These are phyloP conservation scores for Drosophila sp. DNA, from an alignment of 1,140 invertebrate genomes.

Conservation along the genomic window DNA sequence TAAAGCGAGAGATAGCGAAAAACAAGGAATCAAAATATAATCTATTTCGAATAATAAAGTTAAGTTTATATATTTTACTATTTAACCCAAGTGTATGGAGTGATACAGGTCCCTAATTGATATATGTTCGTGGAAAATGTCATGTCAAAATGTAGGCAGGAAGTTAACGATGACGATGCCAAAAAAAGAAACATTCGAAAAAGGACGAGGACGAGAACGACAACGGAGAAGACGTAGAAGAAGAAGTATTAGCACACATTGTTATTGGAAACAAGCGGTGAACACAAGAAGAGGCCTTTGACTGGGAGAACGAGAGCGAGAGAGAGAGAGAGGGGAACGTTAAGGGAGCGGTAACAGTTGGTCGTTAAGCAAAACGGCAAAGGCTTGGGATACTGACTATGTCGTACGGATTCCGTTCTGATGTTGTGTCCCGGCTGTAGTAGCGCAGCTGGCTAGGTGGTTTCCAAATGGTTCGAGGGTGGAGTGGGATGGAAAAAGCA, in stretches of 20 bases:
- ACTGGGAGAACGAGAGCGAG: not conserved
- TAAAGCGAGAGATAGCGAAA: not conserved
- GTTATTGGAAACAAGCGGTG: conserved; percentile 57
- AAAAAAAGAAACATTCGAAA: conserved; percentile 1
- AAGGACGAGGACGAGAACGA: conserved; percentile 31
- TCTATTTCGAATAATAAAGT: too few species aligned
- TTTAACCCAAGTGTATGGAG: not conserved
- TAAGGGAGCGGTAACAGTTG: conserved; percentile 25
- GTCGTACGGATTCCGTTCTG: conserved; percentile 37
- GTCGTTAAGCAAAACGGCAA: conserved; percentile 45
- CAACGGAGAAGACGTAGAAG: conserved; percentile 5
- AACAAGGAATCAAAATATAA: too few species aligned
- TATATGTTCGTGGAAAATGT: not conserved
- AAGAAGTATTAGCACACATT: conserved; percentile 51
- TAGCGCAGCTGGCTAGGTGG: conserved; percentile 4
- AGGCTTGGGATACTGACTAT: conserved; percentile 48
- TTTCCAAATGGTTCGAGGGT: not conserved
- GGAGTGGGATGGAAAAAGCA: conserved; percentile 21
- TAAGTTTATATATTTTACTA: not conserved
- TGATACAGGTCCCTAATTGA: not conserved
- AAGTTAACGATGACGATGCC: conserved; percentile 1
- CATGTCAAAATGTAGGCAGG: conserved; percentile 4
- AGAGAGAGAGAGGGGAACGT: not conserved
- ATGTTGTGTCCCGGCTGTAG: conserved; percentile 25
- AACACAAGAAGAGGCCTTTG: conserved; percentile 32